phyloP scores from a whole-genome alignment of 2,797 vertebrate genomes.

The Characodon lateralis region DNA sequence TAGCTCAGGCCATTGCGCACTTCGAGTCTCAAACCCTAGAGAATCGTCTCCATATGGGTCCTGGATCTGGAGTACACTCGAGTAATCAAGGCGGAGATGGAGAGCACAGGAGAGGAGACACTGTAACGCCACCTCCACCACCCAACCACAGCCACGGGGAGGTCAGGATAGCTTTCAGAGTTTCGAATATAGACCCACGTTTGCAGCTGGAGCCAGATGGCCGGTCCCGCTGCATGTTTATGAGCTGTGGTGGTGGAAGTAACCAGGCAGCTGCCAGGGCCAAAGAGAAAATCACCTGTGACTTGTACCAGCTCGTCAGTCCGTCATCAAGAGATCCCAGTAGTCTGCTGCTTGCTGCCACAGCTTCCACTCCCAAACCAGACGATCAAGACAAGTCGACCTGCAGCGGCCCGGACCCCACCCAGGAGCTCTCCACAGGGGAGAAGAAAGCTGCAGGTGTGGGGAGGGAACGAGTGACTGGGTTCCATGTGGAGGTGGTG shows the following conservation, averaged over 20 bases:
- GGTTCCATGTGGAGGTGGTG: constrained; percentile 96
- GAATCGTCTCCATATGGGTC: constrained; percentile 67
- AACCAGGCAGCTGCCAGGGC: constrained; percentile 80
- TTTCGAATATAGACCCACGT: constrained; percentile 87
- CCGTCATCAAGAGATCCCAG: constrained; percentile 87
- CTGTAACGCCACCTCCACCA: constrained; percentile 58
- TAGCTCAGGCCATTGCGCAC: constrained; percentile 91
- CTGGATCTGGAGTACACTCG: constrained; percentile 53
- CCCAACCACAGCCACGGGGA: constrained; percentile 81
- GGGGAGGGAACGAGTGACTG: constrained; percentile 83
- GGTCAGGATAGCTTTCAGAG: constrained; percentile 92
- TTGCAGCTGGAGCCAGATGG: constrained; percentile 79
- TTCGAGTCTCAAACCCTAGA: constrained; percentile 88
- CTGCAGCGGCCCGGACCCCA: constrained; percentile 63
- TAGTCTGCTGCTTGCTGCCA: constrained; percentile 83
- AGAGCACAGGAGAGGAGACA: constrained; percentile 41
- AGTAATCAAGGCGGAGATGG: constrained; percentile 50
- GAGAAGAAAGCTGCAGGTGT: constrained; percentile 64
- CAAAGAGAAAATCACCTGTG: constrained; percentile 97
- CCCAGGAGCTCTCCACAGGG: constrained; percentile 61
- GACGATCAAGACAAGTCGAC: constrained; percentile 74
- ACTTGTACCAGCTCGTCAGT: constrained; percentile 94
- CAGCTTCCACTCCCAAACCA: constrained; percentile 75
- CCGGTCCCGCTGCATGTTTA: constrained; percentile 85
- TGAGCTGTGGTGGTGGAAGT: constrained; percentile 82